Base-by-base conservation (phyloP, 2,113 vertebrate species). In the Brienomyrus longianalis region DNA sequence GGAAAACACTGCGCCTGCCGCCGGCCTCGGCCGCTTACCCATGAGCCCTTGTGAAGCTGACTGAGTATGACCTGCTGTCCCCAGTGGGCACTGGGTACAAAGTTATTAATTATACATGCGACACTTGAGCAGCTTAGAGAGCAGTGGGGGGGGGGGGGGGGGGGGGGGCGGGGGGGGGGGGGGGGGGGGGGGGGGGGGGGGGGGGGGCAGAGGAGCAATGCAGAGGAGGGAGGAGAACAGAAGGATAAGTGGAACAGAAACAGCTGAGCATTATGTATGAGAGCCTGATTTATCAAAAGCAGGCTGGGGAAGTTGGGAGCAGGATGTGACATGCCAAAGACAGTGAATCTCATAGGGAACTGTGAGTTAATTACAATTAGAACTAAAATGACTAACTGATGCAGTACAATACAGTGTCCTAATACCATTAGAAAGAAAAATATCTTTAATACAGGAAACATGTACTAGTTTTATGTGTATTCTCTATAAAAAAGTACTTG, bases 21-120 rank as follows among this genome's bases (percentile, higher is more conserved):
- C 19, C 39, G 43, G 77, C 17, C 6, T 10, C 77, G 1, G 9
- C 43, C 21, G 77, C 77, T 83, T 45, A 83, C 77, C 83, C 83
- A 50, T 13, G 21, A n/a, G 47, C 83, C 7, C 83, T 51, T 31
- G 62, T 87, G 86, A 87, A 90, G 35, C 31, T 90, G 85, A 50
- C 89, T 70, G 86, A 90, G 87, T 90, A 87, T 74, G 85, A 87
- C 51, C 83, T 89, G 31, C 89, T 83, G 52, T 84, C 89, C 70
- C 47, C 52, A 27, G 74, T 47, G 83, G 83, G 80, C 35, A 31
- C 54, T 77, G 39, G 47, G 39, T n/a, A 23, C 43, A 31, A 45
- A 83, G 39, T 17, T 43, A 48, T 89, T 62, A 89, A 89, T 89
- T 89, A 89, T 51, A 31, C 27, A 88, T 77, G 88, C 21, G 45